These are phyloP conservation scores for Acronicta psi DNA, from an alignment of 2,888 invertebrate species.

Conservation along the genomic window DNA sequence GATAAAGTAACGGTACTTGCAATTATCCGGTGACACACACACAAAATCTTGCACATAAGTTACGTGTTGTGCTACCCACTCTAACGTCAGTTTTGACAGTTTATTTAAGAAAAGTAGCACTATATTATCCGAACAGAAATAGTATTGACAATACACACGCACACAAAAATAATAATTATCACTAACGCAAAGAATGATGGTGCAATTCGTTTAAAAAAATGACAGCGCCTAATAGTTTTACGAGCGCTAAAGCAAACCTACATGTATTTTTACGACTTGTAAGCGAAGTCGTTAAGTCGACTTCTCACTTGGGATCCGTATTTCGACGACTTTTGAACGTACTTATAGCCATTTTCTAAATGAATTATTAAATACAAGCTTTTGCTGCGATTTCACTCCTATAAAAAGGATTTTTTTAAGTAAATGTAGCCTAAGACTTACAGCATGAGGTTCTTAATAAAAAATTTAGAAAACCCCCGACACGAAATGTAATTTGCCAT, in stretches of 20 bases:
- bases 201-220: conserved; percentile 3
- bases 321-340: conserved; percentile 27
- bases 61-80: conserved; percentile 9
- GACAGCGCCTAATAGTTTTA: conserved; percentile 15
- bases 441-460: too few relatives aligned
- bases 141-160: conserved; percentile 14
- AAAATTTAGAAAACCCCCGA: too few relatives aligned
- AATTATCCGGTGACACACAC: too few relatives aligned
- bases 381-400: too few relatives aligned
- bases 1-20: too few relatives aligned
- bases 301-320: conserved; percentile 15
- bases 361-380: conserved; percentile 5
- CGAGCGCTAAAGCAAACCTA: conserved; percentile 23
- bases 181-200: conserved; percentile 25
- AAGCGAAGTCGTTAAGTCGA: conserved; percentile 25
- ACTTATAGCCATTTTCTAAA: background rate
- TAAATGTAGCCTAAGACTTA: too few relatives aligned
- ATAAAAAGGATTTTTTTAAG: too few relatives aligned
- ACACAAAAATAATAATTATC: background rate
- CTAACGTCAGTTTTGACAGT: background rate
- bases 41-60: too few relatives aligned
- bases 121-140: background rate
- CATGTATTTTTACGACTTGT: conserved; percentile 38
- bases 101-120: conserved; percentile 34
- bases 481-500: too few relatives aligned